These are phyloP conservation scores for Columba janthina DNA, from an alignment of 2,113 vertebrate species.

Conservation along the genomic window DNA sequence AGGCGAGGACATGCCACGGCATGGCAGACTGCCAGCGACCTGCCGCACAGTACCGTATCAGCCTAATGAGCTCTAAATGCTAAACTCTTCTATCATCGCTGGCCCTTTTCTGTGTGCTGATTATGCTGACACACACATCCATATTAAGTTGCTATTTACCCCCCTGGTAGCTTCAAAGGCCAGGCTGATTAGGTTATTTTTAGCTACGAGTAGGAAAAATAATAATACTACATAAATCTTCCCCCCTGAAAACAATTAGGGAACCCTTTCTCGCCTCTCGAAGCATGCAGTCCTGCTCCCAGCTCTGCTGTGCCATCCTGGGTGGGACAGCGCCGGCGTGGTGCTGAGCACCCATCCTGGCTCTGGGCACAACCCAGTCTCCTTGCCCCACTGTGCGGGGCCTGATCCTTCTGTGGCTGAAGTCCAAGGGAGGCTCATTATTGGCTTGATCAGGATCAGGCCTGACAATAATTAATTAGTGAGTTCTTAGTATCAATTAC, in stretches of 20 bases:
- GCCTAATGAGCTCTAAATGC: conserved; percentile 67
- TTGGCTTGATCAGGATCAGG: conserved; percentile 26
- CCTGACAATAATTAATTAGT: conserved; percentile 51
- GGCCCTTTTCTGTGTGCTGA: conserved; percentile 31
- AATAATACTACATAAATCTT: background rate
- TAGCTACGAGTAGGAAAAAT: conserved; percentile 26
- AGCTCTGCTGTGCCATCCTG: background rate
- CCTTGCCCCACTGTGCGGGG: accelerated
- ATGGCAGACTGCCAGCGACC: background rate
- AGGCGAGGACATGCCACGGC: accelerated
- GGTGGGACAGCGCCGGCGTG: accelerated
- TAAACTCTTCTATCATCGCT: conserved; percentile 48
- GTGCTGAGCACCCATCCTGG: background rate
- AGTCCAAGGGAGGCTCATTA: background rate
- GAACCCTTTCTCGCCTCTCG: background rate
- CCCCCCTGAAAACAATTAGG: conserved; percentile 10
- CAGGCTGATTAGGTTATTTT: conserved; percentile 70
- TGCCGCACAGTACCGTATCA: background rate
- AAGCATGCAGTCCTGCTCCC: background rate
- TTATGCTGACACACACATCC: conserved; percentile 65
- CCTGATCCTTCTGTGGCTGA: background rate
- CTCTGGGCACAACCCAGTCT: background rate
- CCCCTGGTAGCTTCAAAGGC: conserved; percentile 57
- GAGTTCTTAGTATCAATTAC: conserved; percentile 56
- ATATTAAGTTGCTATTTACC: conserved; percentile 67